These are phyloP conservation scores for Drosophila tsacasi DNA, from an alignment of 1,140 invertebrate species.

Conservation along the genomic window DNA sequence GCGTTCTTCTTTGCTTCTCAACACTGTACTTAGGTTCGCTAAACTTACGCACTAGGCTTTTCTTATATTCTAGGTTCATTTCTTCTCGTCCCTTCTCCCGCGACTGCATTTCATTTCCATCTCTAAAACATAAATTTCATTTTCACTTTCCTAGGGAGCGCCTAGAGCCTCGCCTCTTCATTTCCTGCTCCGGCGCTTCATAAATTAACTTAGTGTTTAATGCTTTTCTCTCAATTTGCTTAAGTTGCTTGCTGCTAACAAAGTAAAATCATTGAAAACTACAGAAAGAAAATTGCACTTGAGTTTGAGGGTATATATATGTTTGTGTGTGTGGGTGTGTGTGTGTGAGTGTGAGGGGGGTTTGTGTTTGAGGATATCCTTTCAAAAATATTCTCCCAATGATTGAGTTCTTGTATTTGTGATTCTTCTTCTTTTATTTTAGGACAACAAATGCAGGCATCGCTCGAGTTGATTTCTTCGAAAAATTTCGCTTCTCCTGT, in stretches of 20 bases:
- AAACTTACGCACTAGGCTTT: constrained; percentile 72
- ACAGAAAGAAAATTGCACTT: constrained; percentile 68
- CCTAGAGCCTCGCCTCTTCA: not conserved
- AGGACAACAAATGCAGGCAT: constrained; percentile 52
- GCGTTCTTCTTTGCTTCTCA: constrained; percentile 41
- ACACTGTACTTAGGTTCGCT: constrained; percentile 68
- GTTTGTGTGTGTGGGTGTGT: constrained; percentile 6
- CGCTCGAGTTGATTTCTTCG: constrained; percentile 22
- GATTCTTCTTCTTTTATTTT: constrained; percentile 52
- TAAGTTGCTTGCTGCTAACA: constrained; percentile 51
- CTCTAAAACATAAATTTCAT: constrained; percentile 52
- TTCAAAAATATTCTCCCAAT: constrained; percentile 31
- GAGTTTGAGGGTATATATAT: constrained; percentile 24
- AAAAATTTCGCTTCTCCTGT: constrained; percentile 24
- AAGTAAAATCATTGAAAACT: constrained; percentile 54
- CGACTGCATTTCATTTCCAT: constrained; percentile 30
- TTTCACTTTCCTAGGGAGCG: constrained; percentile 44
- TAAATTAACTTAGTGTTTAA: constrained; percentile 64
- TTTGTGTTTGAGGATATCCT: constrained; percentile 6
- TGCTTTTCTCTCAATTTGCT: constrained; percentile 56
- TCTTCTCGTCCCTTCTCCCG: constrained; percentile 24
- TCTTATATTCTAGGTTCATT: constrained; percentile 69
- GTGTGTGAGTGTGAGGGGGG: not conserved
- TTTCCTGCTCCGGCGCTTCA: constrained; percentile 30
- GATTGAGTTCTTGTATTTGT: constrained; percentile 56